Base-by-base conservation (phyloP, 1,140 invertebrate genomes). In the Lepeophtheirus salmonis region DNA sequence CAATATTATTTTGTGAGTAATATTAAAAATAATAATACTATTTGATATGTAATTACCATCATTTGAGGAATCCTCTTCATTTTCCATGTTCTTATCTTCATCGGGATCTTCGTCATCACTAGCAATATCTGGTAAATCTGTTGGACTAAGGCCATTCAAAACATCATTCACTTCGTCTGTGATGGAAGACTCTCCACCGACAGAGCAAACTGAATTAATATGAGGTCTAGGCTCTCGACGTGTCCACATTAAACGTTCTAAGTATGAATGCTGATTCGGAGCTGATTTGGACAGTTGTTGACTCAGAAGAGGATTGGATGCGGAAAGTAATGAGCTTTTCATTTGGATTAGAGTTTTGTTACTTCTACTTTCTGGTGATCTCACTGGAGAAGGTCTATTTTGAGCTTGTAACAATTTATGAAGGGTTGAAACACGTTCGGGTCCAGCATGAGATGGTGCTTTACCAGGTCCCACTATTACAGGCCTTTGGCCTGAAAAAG, bases 121-220 rank as follows among this genome's bases (percentile, higher is more conserved):
- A n/a, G 17, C 55, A 41, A 57, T 57, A 41, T 57, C 55, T 17
- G 22, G 55, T 6, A 57, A 21, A 18, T 57, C 55, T 4, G 16
- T 57, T 17, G 55, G 55, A n/a, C 50, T 53, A n/a, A 59, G 18
- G 13, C 59, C 21, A 23, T 50, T 61, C 17, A 61, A 17, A 16
- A 61, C 49, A 18, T 61, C 59, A 17, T n/a, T 56, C 13, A 61
- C 59, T 30, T 61, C 59, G 18, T 61, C 59, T 55, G 59, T 50
- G 14, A 61, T 53, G 25, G 48, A 21, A 20, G 59, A 61, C 14
- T 53, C 50, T 16, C 50, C 51, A 25, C 48, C 59, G 13, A 56
- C 49, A 16, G 59, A 61, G 49, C 59, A 61, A 2, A 61, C 50
- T 10, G 59, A 61, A 50, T 50, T 61, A 17, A 61, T 55, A 23